Base-by-base conservation (phyloP, 2,888 invertebrate species). In the Drosophila seclusa region DNA sequence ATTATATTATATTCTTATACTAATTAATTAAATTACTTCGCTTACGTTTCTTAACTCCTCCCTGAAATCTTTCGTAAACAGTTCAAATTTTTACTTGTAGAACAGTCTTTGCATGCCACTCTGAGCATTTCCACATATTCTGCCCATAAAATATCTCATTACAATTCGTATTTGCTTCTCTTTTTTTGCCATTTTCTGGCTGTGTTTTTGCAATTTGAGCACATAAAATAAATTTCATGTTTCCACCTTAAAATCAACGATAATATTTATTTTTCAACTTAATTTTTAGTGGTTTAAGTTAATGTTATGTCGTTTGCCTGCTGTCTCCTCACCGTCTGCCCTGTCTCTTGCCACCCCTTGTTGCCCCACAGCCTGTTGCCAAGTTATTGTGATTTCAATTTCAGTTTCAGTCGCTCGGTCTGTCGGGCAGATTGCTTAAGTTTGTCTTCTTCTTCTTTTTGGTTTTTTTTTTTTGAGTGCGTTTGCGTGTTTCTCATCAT, bases 401-500 rank as follows among this genome's bases (percentile, higher is more conserved):
- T 76, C 55, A 53, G 58, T 62, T 59, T 53, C 62, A 11, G 50
- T 64, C 42, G 59, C 53, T 21, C 1, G 32, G 36, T 31, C 42
- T 36, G 29, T 40, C 49, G 52, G 59, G n/a, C 60, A 62, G 78
- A 50, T 57, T 57, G 57, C 21, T 55, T 13, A n/a, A 18, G 27
- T 5, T 36, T 48, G 10, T 32, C 10, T 32, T 32, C 32, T 31
- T 36, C 34, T 36, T 7, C 10, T 32, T 32, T 10, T 36, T 13
- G 16, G 3, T 16, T 34, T 40, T 10, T 18, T 11, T 18, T 54
- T 58, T 66, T 79, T 89, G 87, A 89, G 87, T 87, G 87, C 87
- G 87, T 87, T 87, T 87, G 87, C 87, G 87, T 87, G 87, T 87
- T 89, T 81, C 89, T 85, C 87, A 89, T 87, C 87, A 87, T 87